These are phyloP conservation scores for Drosophila ananassae DNA, from an alignment of 1,140 invertebrate genomes.

Conservation along the genomic window DNA sequence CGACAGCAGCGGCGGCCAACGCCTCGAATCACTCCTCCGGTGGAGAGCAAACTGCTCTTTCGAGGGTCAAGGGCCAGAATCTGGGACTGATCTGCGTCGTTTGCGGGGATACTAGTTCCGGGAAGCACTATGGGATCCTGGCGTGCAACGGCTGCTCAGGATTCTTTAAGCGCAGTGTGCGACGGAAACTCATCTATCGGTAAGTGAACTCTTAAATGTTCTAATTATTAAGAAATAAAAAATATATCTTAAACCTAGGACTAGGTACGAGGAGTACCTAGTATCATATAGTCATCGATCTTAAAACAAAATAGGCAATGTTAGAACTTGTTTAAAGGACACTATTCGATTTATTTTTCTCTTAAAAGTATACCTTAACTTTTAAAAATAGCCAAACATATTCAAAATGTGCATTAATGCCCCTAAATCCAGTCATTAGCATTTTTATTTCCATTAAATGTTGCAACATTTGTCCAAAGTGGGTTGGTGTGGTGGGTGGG, in stretches of 20 bases:
- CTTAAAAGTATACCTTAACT: too few relatives aligned
- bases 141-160: slow-evolving; percentile 99
- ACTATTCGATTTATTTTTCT: too few relatives aligned
- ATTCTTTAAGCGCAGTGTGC: slow-evolving; percentile 98
- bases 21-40: slow-evolving; percentile 37
- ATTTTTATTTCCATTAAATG: slow-evolving; percentile 42
- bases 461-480: slow-evolving; percentile 42
- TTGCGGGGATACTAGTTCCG: slow-evolving; percentile 98
- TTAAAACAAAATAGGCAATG: background rate
- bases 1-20: slow-evolving; percentile 54
- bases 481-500: slow-evolving; percentile 8
- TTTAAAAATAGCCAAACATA: too few relatives aligned
- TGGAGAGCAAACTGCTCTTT: slow-evolving; percentile 37
- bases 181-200: slow-evolving; percentile 99
- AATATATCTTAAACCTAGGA: too few relatives aligned
- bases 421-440: slow-evolving; percentile 13
- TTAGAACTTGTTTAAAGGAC: too few relatives aligned
- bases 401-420: background rate
- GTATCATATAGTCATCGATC: background rate
- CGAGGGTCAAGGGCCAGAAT: slow-evolving; percentile 83
- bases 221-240: too few relatives aligned
- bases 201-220: slow-evolving; percentile 83
- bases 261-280: too few relatives aligned
- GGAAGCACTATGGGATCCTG: slow-evolving; percentile 99
- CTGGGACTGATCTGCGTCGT: slow-evolving; percentile 95